Percentiles rank a stretch among this genome's conserved stretches.
Conservation (phyloP, 2,888 invertebrate species). For the Calameuta filiformis region DNA sequence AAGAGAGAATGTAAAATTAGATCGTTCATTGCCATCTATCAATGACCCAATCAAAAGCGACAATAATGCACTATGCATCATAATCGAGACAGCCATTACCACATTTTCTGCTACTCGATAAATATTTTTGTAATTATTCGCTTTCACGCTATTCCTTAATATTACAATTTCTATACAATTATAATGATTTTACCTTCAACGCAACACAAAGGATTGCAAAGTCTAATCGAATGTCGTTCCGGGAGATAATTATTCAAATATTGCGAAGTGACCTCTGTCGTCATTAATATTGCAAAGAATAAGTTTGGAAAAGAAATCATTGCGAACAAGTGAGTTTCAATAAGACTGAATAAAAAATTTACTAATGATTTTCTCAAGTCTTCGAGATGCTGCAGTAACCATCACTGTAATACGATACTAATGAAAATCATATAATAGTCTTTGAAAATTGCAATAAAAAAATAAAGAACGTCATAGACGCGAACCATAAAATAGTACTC, state of each 20-base stretch:
- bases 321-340: background rate
- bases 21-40: background rate
- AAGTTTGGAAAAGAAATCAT: background rate
- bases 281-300: background rate
- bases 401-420: background rate
- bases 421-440: background rate
- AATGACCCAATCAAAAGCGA: background rate
- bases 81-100: background rate
- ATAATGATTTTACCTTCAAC: background rate
- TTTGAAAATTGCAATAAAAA: background rate
- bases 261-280: constrained; percentile 19
- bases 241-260: constrained; percentile 29
- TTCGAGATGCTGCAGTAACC: background rate
- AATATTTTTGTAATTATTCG: background rate
- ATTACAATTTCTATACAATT: background rate
- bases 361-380: background rate
- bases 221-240: constrained; percentile 25
- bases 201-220: background rate
- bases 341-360: background rate
- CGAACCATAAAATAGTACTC: background rate
- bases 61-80: background rate
- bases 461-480: background rate
- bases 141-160: background rate
- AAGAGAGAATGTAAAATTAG: background rate
- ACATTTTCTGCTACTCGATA: background rate